A percentile compares a stretch with the other conserved stretches of the same genome.
phyloP scores from a whole-genome alignment of 2,888 invertebrate genomes.

The Drosophila percnosoma region DNA sequence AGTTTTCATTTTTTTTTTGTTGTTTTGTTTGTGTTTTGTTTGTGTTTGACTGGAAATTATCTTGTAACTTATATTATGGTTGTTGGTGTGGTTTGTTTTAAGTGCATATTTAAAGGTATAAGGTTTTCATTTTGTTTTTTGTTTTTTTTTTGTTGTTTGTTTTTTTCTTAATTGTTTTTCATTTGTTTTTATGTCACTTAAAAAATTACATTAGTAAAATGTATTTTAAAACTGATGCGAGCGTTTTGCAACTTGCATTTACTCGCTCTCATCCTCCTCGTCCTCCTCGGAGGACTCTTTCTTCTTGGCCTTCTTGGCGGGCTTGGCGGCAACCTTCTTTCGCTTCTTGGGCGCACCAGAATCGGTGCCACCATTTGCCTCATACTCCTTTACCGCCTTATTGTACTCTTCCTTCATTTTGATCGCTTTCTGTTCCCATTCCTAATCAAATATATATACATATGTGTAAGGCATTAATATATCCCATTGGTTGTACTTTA shows the following conservation, averaged over 20 bases:
- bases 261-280: constrained; percentile 88
- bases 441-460: constrained; percentile 85
- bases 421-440: constrained; percentile 96
- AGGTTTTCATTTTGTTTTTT: constrained; percentile 48
- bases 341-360: constrained; percentile 87
- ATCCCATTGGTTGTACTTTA: neutral
- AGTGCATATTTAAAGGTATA: constrained; percentile 76
- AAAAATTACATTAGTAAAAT: constrained; percentile 84
- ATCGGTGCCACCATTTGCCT: constrained; percentile 90
- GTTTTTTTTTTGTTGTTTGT: constrained; percentile 41
- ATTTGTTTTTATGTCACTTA: constrained; percentile 76
- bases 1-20: constrained; percentile 44
- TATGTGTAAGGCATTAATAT: neutral
- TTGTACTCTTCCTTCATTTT: constrained; percentile 96
- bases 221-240: constrained; percentile 83
- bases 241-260: constrained; percentile 66
- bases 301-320: constrained; percentile 86
- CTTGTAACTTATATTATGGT: constrained; percentile 73
- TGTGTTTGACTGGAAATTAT: constrained; percentile 69
- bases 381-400: constrained; percentile 95
- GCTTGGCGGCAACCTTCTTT: constrained; percentile 86
- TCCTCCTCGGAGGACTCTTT: constrained; percentile 89
- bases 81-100: constrained; percentile 59
- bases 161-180: constrained; percentile 43
- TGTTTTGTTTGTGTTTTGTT: constrained; percentile 41